Evolutionary conservation across 2,797 vertebrate species (phyloP).

Genomic region (Chiroxiphia lanceolata): DNA sequence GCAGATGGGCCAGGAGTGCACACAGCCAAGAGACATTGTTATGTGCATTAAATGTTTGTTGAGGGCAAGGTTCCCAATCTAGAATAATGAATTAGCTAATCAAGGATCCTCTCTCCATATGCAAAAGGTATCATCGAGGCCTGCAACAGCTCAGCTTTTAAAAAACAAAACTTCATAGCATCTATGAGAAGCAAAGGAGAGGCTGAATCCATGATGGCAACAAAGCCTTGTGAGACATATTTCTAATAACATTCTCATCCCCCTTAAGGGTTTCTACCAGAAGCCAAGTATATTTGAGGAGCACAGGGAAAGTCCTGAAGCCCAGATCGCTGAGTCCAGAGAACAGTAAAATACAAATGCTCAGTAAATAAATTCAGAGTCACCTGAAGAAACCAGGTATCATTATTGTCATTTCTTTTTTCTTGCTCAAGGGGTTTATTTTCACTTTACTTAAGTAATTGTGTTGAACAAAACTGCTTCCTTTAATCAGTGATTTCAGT

Average conservation of each 20-base stretch:
- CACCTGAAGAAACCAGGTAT: not conserved
- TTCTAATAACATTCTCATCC: not conserved
- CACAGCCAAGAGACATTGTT: slow-evolving; percentile 29
- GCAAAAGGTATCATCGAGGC: not conserved
- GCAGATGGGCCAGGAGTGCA: slow-evolving; percentile 32
- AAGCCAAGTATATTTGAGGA: not conserved
- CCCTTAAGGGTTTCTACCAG: not conserved
- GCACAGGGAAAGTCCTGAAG: not conserved
- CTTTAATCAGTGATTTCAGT: not conserved
- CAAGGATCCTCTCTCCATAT: not conserved
- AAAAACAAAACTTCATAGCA: not conserved
- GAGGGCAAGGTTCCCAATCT: not conserved
- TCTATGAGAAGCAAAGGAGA: not conserved
- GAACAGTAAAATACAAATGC: not conserved
- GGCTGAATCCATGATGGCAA: not conserved
- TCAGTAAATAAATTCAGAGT: not conserved
- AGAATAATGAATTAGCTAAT: not conserved
- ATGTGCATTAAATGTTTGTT: not conserved
- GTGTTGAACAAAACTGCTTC: not conserved
- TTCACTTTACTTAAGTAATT: not conserved
- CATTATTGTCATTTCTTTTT: not conserved
- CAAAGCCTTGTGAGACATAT: not conserved
- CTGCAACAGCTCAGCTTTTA: not conserved
- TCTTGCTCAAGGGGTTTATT: not conserved
- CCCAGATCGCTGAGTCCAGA: not conserved